phyloP scores from a whole-genome alignment of 2,888 invertebrate genomes.

The Ommatoiulus sabulosus region DNA sequence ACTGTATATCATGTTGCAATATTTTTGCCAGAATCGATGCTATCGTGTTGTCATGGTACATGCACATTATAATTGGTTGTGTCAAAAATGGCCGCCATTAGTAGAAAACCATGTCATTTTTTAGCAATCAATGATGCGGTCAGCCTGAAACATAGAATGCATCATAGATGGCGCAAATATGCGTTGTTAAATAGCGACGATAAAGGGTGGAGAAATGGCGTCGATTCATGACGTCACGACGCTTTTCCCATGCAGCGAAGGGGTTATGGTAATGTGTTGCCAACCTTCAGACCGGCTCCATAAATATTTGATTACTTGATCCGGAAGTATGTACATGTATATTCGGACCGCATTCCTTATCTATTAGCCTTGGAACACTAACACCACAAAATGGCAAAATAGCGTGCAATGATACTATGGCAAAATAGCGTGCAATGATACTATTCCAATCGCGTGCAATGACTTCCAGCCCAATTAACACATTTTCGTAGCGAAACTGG shows the following conservation, averaged over 20 bases:
- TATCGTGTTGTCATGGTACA: too few relatives aligned
- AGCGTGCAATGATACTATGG: constrained; percentile 24
- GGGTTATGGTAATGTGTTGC: neutral
- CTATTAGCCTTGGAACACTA: constrained; percentile 27
- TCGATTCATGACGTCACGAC: neutral
- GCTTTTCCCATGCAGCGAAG: neutral
- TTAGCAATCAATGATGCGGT: too few relatives aligned
- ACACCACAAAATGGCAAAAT: constrained; percentile 7
- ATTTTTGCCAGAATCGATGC: neutral
- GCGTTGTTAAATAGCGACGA: too few relatives aligned
- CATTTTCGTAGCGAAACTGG: neutral
- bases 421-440: constrained; percentile 27
- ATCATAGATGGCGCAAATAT: too few relatives aligned
- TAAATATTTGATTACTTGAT: constrained; percentile 18
- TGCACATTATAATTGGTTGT: too few relatives aligned
- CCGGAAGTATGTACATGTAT: neutral
- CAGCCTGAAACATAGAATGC: too few relatives aligned
- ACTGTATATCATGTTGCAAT: neutral
- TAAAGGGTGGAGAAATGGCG: too few relatives aligned
- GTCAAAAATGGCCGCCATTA: neutral
- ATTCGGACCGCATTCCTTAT: constrained; percentile 27
- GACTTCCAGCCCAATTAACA: constrained; percentile 27
- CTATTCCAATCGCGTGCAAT: constrained; percentile 23
- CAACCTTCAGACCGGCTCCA: constrained; percentile 25
- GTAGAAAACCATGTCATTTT: neutral